Percentiles rank a stretch among this genome's conserved stretches.
Evolutionary conservation across 2,113 vertebrate genomes (phyloP).

Genomic region (Mobula birostris): DNA sequence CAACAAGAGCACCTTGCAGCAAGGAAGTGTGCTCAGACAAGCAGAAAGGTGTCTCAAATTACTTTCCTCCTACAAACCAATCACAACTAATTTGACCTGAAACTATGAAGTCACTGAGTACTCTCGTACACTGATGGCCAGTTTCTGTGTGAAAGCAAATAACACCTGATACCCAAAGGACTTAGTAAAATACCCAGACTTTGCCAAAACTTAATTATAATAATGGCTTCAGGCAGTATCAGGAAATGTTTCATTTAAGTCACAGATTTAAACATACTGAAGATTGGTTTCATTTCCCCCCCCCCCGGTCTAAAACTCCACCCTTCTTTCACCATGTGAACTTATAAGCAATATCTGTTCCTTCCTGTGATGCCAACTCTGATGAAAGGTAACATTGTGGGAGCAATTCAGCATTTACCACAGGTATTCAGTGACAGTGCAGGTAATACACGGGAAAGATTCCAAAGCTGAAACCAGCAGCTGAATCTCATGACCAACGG

Average conservation of each 20-base stretch:
- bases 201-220: neutral
- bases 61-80: conserved; percentile 61
- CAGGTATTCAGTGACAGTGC: neutral
- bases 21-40: conserved; percentile 43
- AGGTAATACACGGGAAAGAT: neutral
- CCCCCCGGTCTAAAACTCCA: neutral
- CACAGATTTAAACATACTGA: neutral
- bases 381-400: neutral
- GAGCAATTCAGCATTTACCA: neutral
- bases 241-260: neutral
- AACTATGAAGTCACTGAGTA: conserved; percentile 50
- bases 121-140: conserved; percentile 36
- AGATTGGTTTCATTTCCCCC: neutral
- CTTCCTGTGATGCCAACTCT: neutral
- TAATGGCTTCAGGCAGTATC: neutral
- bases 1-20: conserved; percentile 10
- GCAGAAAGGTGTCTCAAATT: conserved; percentile 57
- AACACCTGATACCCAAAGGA: neutral
- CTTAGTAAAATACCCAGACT: neutral
- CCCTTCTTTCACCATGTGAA: neutral
- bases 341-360: neutral
- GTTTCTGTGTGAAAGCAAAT: conserved; percentile 26
- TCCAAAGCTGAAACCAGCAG: neutral
- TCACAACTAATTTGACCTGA: conserved; percentile 51
- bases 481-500: neutral